phyloP scores from a whole-genome alignment of 2,888 invertebrate species.

The Allacma fusca region DNA sequence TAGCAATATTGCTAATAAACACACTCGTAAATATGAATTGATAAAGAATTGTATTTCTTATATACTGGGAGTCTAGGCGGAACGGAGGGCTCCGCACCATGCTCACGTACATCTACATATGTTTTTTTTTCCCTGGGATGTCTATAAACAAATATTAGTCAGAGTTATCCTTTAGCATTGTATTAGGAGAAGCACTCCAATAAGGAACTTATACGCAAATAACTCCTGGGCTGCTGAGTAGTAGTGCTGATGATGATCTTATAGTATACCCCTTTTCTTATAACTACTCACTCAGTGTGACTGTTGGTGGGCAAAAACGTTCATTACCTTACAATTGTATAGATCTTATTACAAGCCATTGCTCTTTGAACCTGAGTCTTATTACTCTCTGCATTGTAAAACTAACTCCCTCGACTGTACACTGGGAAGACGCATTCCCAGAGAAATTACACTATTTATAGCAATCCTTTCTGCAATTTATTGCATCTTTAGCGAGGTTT shows the following conservation, averaged over 20 bases:
- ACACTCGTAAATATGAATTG: constrained; percentile 3
- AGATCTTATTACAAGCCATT: constrained; percentile 42
- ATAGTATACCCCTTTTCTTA: no score
- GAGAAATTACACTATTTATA: constrained; percentile 32
- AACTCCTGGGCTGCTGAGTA: no score
- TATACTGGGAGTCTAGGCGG: no score
- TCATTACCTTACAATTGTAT: constrained; percentile 35
- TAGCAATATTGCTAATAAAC: constrained; percentile 14
- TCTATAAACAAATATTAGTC: constrained; percentile 8
- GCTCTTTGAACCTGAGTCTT: constrained; percentile 45
- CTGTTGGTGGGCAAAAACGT: constrained; percentile 42
- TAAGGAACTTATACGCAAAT: no score
- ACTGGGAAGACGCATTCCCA: background rate
- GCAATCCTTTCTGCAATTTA: constrained; percentile 33
- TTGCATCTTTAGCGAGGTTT: constrained; percentile 21
- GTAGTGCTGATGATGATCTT: no score
- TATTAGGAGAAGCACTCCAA: no score
- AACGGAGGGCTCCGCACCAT: no score
- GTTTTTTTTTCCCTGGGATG: background rate
- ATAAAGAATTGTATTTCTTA: background rate
- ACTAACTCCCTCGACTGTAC: background rate
- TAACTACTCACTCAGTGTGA: background rate
- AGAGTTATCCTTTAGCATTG: background rate
- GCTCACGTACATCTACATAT: no score
- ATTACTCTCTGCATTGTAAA: constrained; percentile 14